Evolutionary conservation across 2,113 vertebrate species (phyloP), one percentile per base, ranked within the genome.

Genomic region (Elephantulus edwardii): DNA sequence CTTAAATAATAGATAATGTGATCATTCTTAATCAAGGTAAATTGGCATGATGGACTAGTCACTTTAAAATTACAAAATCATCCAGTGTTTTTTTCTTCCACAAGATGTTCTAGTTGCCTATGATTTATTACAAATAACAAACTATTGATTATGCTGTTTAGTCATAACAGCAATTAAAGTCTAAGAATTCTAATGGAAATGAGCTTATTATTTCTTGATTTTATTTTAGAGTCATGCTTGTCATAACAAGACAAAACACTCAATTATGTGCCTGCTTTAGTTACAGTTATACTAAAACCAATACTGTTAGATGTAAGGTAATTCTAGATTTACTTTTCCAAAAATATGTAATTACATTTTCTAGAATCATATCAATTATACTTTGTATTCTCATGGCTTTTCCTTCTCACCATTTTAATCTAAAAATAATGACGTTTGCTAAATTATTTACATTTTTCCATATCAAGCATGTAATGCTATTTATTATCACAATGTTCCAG

Each of bases 21-120:
- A 9, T 35, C 5, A 66, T 72, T 76, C 38, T 54, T 64, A 46
- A 52, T 30, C 24, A 87, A 83, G 17, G 64, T 79, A 86, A 19
- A 75, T 40, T 35, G 12, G 17, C 52, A 5, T 72, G 81, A 81
- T 77, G 22, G 35, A 62, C 54, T 54, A 40, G 78, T 46, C 72
- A 83, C 33, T 52, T 83, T 88, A 44, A 83, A 90, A 79, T 35
- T 60, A 6, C 20, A 86, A 92, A 88, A 66, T 91, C 50, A 60
- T 26, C 64, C 38, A 24, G 8, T 30, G 2, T 17, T 60, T 76
- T 54, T 89, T 71, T 46, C 60, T 66, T 84, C 42, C 33, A 60
- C 14, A 58, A 81, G 44, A 38, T 22, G 17, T 30, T 54, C 16
- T 77, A 40, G 90, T 84, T 48, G 7, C 13, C 24, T 33, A 5